Percentiles rank a stretch among this genome's conserved stretches.
Evolutionary conservation across 2,113 vertebrate species (phyloP).

Genomic region (Hypomesus transpacificus): DNA sequence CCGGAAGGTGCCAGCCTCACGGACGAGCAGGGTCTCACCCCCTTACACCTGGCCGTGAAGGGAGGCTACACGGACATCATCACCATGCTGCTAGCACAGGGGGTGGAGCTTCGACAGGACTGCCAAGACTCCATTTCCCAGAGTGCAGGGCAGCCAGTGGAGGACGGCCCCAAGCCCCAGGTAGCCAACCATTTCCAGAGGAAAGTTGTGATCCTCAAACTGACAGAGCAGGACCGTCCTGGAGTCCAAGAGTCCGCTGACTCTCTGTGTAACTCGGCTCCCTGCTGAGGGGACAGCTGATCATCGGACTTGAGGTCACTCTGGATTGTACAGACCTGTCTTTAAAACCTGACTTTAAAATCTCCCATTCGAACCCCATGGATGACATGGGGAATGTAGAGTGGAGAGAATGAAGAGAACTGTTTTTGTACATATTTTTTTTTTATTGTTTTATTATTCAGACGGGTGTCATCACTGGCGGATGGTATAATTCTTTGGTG

Average conservation of each 20-base stretch:
- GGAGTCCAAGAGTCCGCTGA: slow-evolving; percentile 19
- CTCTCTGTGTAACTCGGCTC: slow-evolving; percentile 42
- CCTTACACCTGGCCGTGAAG: slow-evolving; percentile 77
- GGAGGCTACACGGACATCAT: slow-evolving; percentile 72
- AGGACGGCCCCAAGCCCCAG: slow-evolving; percentile 6
- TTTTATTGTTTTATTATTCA: slow-evolving; percentile 39
- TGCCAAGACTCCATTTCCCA: slow-evolving; percentile 49
- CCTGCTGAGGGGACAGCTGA: slow-evolving; percentile 53
- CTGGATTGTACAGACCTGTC: slow-evolving; percentile 35
- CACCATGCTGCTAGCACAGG: slow-evolving; percentile 72
- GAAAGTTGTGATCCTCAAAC: slow-evolving; percentile 73
- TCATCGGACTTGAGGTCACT: background rate
- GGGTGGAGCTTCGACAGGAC: slow-evolving; percentile 48
- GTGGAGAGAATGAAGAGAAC: background rate
- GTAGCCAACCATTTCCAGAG: slow-evolving; percentile 55
- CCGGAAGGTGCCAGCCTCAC: slow-evolving; percentile 57
- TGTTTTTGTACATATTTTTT: slow-evolving; percentile 47
- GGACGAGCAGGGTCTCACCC: slow-evolving; percentile 75
- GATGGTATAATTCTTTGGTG: slow-evolving; percentile 28
- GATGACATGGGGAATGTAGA: background rate
- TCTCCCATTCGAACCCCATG: background rate
- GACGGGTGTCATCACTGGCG: slow-evolving; percentile 17
- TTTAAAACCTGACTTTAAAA: background rate
- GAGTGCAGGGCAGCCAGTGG: slow-evolving; percentile 37
- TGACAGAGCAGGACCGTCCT: slow-evolving; percentile 55